Evolutionary conservation across 2,113 vertebrate genomes (phyloP), one percentile per base, ranked within the genome.

Genomic region (Catharus minimus): DNA sequence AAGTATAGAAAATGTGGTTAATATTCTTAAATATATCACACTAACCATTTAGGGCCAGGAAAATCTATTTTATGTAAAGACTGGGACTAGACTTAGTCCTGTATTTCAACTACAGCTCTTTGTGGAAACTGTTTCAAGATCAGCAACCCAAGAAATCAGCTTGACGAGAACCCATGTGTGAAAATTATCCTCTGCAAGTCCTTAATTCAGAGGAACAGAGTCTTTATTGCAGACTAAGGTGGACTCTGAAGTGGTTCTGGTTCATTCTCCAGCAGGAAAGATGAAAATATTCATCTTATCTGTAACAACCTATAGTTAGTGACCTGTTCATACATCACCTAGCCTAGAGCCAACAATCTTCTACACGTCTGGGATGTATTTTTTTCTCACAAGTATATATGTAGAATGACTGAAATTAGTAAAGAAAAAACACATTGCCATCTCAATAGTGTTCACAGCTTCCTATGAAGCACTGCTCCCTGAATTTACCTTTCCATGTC

Each of bases 1-100:
- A 88, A 93, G 74, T 67, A 67, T 30, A 88, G 38, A 78, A 89
- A 79, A 93, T 71, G 23, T 15, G 13, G 0, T 67, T 95, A 90
- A 49, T 87, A 43, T 39, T 60, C 55, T 72, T 88, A 79, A 91
- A 73, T 32, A 32, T 46, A 72, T 30, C 36, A 55, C 43, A 66
- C 38, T 73, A 86, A 86, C 65, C 21, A 82, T 56, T 92, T 87
- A 87, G 33, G 46, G 19, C 13, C 20, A 82, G 58, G 68, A 91
- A 92, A 82, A 46, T 39, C 21, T 93, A 4, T 72, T 89, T 28
- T 58, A 9, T 57, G 7, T n/a, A 75, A 90, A 90, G 69, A 50
- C 11, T 44, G 2, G 39, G 21, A 88, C 75, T 13, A 71, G 39
- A 67, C 50, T 64, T 55, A 64, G 15, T 67, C 44, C 16, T 74